Evolutionary conservation across 2,888 invertebrate genomes (phyloP).

Genomic region (Drosophila merina): DNA sequence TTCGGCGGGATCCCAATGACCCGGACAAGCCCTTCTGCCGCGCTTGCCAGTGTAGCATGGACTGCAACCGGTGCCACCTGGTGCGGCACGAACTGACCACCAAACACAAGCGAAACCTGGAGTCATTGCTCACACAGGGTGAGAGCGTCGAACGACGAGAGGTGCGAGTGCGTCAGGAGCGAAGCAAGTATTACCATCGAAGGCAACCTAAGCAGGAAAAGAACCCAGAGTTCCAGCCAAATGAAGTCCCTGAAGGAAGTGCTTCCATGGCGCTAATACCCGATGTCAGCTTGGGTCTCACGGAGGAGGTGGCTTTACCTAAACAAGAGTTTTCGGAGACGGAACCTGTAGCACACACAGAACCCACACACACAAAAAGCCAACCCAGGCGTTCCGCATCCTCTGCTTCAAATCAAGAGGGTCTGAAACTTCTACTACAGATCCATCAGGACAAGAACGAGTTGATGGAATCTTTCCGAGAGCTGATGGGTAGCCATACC

Average conservation of each 20-base stretch:
- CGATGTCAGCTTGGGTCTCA: neutral
- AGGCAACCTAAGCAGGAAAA: constrained; percentile 31
- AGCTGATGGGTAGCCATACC: constrained; percentile 71
- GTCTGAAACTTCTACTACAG: constrained; percentile 73
- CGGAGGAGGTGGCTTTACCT: neutral
- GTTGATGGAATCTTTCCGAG: constrained; percentile 81
- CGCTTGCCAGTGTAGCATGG: constrained; percentile 79
- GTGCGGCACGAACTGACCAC: constrained; percentile 80
- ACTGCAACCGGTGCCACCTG: constrained; percentile 82
- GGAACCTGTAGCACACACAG: neutral
- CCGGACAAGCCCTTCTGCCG: constrained; percentile 80
- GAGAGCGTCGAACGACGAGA: constrained; percentile 76
- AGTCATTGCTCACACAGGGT: constrained; percentile 75
- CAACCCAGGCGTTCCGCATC: neutral
- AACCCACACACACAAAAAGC: no score
- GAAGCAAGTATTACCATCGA: constrained; percentile 81
- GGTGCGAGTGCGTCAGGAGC: constrained; percentile 76
- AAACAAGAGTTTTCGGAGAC: constrained; percentile 22
- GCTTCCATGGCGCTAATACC: neutral
- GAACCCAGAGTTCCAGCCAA: neutral
- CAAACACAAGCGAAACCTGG: constrained; percentile 80
- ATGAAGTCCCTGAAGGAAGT: neutral
- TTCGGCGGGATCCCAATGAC: constrained; percentile 73
- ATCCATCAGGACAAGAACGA: constrained; percentile 81
- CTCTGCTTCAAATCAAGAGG: constrained; percentile 59